Evolutionary conservation across 2,113 vertebrate genomes (phyloP), one percentile per base, ranked within the genome.

Genomic region (Equus przewalskii): DNA sequence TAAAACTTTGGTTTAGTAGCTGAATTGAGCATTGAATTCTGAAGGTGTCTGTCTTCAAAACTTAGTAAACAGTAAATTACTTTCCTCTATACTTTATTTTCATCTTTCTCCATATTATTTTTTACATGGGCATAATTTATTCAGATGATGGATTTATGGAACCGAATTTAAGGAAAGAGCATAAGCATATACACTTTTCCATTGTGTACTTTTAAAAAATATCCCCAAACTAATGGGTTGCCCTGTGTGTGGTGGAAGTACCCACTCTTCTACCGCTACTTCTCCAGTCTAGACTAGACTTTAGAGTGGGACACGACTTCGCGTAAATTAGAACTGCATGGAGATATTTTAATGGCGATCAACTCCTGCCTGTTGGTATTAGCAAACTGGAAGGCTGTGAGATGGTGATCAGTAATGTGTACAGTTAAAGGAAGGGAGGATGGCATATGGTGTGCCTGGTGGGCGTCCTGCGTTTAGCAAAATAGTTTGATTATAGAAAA

Each of bases 21-120:
- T 64, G 3, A 78, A 78, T 87, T 64, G 60, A 91, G 30, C 46
- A 41, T 62, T 91, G 26, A 82, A 67, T 76, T 91, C 67, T 91
- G 24, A 93, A 95, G 60, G 49, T 91, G 33, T 56, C 49, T 19
- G 6, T 79, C 64, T 80, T 91, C 30, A 89, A 85, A 97, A 90
- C 5, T 89, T 67, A 83, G 69, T 92, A 33, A 94, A 70, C 11
- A 28, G 87, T 76, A 81, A 80, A 58, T 83, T 65, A 75, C 10
- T 94, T 72, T 1, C 16, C 24, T 70, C 62, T 83, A 33, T 46
- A 67, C 49, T 95, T 95, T 30, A 60, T 41, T 56, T 91, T 72
- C 30, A 56, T 92, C 11, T 90, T 91, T 87, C 30, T 94, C 51
- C 76, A 1, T 82, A 51, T 6, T 91, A 28, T 70, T 80, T 86